Evolutionary conservation across 2,888 invertebrate species (phyloP).

Genomic region (Cenopis cana): DNA sequence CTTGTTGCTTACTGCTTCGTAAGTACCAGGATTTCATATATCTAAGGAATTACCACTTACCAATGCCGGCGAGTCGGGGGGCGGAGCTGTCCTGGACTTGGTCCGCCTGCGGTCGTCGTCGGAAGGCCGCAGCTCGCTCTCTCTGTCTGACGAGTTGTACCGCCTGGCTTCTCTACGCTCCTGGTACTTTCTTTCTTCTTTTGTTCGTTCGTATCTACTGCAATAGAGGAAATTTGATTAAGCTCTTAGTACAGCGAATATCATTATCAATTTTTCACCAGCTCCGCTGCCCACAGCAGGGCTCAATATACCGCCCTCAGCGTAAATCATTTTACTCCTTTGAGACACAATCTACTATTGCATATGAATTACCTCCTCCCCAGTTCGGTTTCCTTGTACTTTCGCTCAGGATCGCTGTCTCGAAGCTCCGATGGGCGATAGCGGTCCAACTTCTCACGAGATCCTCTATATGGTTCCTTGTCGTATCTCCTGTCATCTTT

Average conservation of each 20-base stretch:
- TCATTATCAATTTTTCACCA: background rate
- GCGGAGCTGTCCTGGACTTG: conserved; percentile 68
- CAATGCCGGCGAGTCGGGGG: conserved; percentile 76
- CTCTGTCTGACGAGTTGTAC: conserved; percentile 84
- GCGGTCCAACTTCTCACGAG: conserved; percentile 45
- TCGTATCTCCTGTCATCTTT: conserved; percentile 38
- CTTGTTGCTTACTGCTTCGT: background rate
- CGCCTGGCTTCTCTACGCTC: conserved; percentile 76
- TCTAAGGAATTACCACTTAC: conserved; percentile 60
- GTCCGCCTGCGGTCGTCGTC: conserved; percentile 69
- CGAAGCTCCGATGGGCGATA: conserved; percentile 43
- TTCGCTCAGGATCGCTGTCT: conserved; percentile 61
- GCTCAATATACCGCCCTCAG: no score
- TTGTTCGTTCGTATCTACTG: conserved; percentile 66
- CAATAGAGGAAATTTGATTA: background rate
- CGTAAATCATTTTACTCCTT: background rate
- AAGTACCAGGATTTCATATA: conserved; percentile 37
- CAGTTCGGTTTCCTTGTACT: conserved; percentile 62
- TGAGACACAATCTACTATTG: background rate
- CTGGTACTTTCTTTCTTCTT: conserved; percentile 67
- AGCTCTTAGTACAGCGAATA: background rate
- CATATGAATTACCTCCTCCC: conserved; percentile 59
- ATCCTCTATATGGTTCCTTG: conserved; percentile 38
- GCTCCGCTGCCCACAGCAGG: background rate
- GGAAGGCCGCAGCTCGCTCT: conserved; percentile 75